Base-by-base conservation (phyloP, 2,888 invertebrate genomes). In the Bruchidius siliquastri region DNA sequence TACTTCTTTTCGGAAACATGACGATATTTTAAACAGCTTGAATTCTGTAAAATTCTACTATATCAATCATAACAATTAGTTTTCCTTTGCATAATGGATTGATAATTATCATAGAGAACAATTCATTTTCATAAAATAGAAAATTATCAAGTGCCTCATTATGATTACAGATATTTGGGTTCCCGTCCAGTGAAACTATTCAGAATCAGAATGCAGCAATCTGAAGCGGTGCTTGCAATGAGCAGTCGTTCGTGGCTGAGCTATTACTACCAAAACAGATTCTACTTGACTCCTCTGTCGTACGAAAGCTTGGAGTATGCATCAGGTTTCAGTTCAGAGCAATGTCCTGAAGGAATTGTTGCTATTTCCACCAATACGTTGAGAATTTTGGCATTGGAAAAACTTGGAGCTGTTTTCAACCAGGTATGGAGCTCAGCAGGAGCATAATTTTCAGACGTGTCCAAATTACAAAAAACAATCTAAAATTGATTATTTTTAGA, bases 281-380 rank as follows among this genome's bases (percentile, higher is more conserved):
- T 97, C 83, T 98, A 98, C 86, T 88, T 99, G 70, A 98, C 98
- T 0, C 98, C 98, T 0, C 87, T 98, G 0, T 98, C 98, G 0
- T 99, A 99, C 84, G 98, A 98, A 86, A 94, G 96, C 74, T 88
- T 99, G 74, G 99, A 99, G 85, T 98, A 96, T 87, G 99, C 99
- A 0, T 97, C 98, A 0, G 98, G 98, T 2, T 99, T 99, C 86
- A 92, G 92, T 85, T 94, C 94, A 0, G 99, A 99, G 87, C 99
- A 99, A 87, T 99, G 99, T 88, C 97, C 98, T 0, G 99, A 99
- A 87, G 99, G 99, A 79, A 97, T 99, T 80, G 99, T 99, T 0
- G 99, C 99, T 0, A 99, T 99, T 85, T 97, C 98, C 0, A 96
- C 97, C 0, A 99, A 99, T 84, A 99, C 99, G 0, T 88, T 99